Conservation (phyloP, 2,888 invertebrate genomes). For the Watsonalla cultraria region DNA sequence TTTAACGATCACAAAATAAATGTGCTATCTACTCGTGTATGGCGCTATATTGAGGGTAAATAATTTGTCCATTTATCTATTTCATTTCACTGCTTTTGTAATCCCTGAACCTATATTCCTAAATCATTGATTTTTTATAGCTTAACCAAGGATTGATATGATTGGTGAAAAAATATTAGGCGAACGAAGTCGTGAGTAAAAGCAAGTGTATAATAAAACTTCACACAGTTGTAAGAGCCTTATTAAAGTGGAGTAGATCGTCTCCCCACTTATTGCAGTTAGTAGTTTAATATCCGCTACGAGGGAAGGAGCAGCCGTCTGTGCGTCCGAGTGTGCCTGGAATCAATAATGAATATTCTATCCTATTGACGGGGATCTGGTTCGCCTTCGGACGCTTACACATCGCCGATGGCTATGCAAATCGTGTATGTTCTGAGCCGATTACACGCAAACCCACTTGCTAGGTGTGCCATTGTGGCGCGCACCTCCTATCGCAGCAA, state of each 20-base stretch:
- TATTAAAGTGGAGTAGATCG: constrained; percentile 1
- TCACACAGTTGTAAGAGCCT: not conserved
- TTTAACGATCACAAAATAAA: too few relatives aligned
- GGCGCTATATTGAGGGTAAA: too few relatives aligned
- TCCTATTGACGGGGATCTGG: constrained; percentile 25
- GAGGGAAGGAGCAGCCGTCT: constrained; percentile 8
- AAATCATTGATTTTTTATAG: too few relatives aligned
- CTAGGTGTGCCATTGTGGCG: constrained; percentile 38
- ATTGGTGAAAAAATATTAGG: too few relatives aligned
- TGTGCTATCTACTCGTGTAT: too few relatives aligned
- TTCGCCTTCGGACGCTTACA: constrained; percentile 25
- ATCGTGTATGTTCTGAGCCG: constrained; percentile 47
- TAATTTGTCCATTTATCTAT: too few relatives aligned
- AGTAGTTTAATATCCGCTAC: constrained; percentile 10
- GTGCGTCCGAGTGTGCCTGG: constrained; percentile 10
- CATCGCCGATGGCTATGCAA: constrained; percentile 48
- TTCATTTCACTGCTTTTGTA: too few relatives aligned
- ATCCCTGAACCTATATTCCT: too few relatives aligned
- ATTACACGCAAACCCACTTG: constrained; percentile 60
- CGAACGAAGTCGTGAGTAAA: not conserved
- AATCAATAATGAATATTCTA: constrained; percentile 42
- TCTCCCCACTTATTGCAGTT: constrained; percentile 2
- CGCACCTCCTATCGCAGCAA: constrained; percentile 12
- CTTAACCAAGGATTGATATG: too few relatives aligned
- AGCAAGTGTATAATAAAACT: not conserved